Evolutionary conservation across 2,797 vertebrate genomes (phyloP).

Genomic region (Helarctos malayanus): DNA sequence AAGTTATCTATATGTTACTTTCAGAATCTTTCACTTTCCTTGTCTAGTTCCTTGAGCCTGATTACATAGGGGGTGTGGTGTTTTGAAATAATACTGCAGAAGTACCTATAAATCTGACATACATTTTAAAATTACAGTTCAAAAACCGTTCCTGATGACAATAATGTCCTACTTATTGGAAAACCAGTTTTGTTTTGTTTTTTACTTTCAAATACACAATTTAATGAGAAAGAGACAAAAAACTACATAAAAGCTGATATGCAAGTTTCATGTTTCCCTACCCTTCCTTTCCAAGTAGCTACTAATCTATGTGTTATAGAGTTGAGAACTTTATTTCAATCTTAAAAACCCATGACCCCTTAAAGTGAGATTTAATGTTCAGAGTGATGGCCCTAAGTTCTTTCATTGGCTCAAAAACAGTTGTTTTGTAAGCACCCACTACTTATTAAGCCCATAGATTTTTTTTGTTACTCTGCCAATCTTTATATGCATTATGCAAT

Average conservation of each 20-base stretch:
- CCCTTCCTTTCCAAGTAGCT: not conserved
- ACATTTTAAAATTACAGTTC: not conserved
- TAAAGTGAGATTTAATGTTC: not conserved
- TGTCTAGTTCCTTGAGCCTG: not conserved
- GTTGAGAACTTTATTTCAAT: not conserved
- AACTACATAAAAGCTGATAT: not conserved
- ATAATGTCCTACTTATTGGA: not conserved
- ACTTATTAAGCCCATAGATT: not conserved
- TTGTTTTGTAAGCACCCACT: not conserved
- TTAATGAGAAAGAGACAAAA: slow-evolving; percentile 43
- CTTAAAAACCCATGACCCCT: not conserved
- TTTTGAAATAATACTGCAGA: slow-evolving; percentile 36
- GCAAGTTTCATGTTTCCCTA: not conserved
- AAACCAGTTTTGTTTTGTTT: not conserved
- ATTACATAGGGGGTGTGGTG: not conserved
- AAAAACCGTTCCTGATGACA: not conserved
- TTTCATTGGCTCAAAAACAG: not conserved
- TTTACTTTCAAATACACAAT: not conserved
- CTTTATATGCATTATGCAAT: not conserved
- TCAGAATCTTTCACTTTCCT: slow-evolving; percentile 9
- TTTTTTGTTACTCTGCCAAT: not conserved
- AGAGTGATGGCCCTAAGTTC: not conserved
- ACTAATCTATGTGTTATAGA: not conserved
- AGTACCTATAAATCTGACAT: not conserved
- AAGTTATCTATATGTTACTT: not conserved